Base-by-base conservation (phyloP, 2,797 vertebrate species). In the Chanos chanos region DNA sequence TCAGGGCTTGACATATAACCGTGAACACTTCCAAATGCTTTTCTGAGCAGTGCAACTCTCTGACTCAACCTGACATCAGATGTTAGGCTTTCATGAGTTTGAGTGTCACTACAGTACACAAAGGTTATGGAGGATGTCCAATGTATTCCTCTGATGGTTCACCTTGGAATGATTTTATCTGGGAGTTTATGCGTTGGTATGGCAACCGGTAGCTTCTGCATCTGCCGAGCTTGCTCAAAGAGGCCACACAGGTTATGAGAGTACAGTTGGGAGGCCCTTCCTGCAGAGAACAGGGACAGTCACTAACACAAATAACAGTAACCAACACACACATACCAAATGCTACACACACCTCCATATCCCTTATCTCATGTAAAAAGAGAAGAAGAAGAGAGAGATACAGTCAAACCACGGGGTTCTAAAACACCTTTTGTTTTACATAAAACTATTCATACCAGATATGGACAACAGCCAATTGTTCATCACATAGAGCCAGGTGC, bases 401-500 rank as follows among this genome's bases (percentile, higher is more conserved):
- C n/a, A n/a, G n/a, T n/a, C n/a, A n/a, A n/a, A n/a, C n/a, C n/a
- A n/a, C n/a, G n/a, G n/a, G n/a, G n/a, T n/a, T n/a, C n/a, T n/a
- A n/a, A n/a, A 31, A 24, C 12, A 22, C 22, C n/a, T 10, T 30
- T 5, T 4, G 13, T 25, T 16, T 7, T 12, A 1, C n/a, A n/a
- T n/a, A n/a, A n/a, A n/a, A n/a, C n/a, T n/a, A n/a, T n/a, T n/a
- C 94, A 85, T 83, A 98, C 96, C 96, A 77, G 95, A 97, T 90
- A 98, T 92, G 27, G 96, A 97, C 30, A 98, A 89, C 40, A 98
- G 92, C 82, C 93, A 94, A 51, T 91, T 98, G 84, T 97, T 98
- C 95, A 98, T 96, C 73, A 98, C 96, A 39, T 98, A 98, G 18
- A 98, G 80, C 96, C 96, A 98, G 0, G 94, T 96, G 84, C 95